Conservation (phyloP, 2,113 vertebrate species). For the Oryzias curvinotus region DNA sequence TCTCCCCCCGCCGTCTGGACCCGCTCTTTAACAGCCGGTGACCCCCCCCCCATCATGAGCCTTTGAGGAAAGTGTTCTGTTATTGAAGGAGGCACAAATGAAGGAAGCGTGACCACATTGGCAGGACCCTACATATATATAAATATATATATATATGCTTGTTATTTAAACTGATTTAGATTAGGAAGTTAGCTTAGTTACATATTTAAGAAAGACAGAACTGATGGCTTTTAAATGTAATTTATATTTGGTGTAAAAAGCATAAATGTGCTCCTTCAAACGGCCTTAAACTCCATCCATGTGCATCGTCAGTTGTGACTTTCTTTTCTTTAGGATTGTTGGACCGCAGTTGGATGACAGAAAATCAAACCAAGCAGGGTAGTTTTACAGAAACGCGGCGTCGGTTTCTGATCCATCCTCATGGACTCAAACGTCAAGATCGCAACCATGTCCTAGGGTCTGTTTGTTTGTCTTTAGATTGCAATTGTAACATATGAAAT, state of each 20-base stretch:
- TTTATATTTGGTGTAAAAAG: slow-evolving; percentile 71
- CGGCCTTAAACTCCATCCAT: slow-evolving; percentile 73
- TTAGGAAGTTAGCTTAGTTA: slow-evolving; percentile 73
- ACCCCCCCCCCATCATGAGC: background rate
- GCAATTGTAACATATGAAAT: slow-evolving; percentile 55
- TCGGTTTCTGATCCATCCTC: slow-evolving; percentile 11
- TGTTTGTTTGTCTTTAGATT: slow-evolving; percentile 64
- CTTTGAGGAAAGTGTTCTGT: slow-evolving; percentile 1
- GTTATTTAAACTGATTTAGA: slow-evolving; percentile 77
- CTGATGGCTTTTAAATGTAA: slow-evolving; percentile 69
- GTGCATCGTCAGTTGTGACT: slow-evolving; percentile 61
- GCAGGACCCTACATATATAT: slow-evolving; percentile 57
- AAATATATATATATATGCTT: slow-evolving; percentile 64
- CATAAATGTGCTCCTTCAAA: slow-evolving; percentile 62
- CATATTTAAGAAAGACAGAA: slow-evolving; percentile 67
- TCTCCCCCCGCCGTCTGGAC: slow-evolving; percentile 20
- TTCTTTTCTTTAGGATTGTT: slow-evolving; percentile 43
- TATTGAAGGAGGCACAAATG: slow-evolving; percentile 56
- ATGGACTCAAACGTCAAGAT: slow-evolving; percentile 22
- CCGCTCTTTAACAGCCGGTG: slow-evolving; percentile 20
- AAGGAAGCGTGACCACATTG: slow-evolving; percentile 60
- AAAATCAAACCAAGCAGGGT: slow-evolving; percentile 19
- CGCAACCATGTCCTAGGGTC: slow-evolving; percentile 36
- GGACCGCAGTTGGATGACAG: slow-evolving; percentile 35
- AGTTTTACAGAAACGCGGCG: slow-evolving; percentile 16